These are phyloP conservation scores for Pangasius mekongensis DNA, from an alignment of 2,797 vertebrate genomes.

Conservation along the genomic window DNA sequence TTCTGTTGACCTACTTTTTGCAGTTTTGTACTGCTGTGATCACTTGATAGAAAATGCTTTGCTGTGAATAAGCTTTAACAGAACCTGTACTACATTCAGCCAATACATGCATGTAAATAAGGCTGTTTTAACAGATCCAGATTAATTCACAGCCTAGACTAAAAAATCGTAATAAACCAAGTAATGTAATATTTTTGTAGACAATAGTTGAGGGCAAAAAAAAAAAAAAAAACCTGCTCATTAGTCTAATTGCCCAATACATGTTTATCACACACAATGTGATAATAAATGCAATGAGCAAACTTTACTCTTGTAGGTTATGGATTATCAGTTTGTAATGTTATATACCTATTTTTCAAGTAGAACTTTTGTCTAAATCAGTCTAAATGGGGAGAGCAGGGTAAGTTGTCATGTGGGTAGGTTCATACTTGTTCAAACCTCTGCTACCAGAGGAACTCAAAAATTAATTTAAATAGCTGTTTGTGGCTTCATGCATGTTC, in stretches of 20 bases:
- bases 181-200: neutral
- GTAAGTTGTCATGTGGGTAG: neutral
- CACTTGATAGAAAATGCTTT: slow-evolving; percentile 1
- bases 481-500: neutral
- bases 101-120: neutral
- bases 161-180: neutral
- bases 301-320: neutral
- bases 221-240: neutral
- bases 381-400: neutral
- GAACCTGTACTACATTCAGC: slow-evolving; percentile 3
- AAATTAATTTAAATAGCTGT: neutral
- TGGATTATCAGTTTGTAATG: neutral
- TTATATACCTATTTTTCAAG: neutral
- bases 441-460: neutral
- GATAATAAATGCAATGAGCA: neutral
- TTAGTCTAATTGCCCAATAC: neutral
- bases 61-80: neutral
- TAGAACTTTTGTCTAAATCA: neutral
- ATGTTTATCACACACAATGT: neutral
- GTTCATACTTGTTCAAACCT: neutral
- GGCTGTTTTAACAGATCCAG: neutral
- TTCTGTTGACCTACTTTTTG: slow-evolving; percentile 7
- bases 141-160: neutral
- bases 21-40: slow-evolving; percentile 11
- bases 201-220: neutral